Conservation (phyloP, 2,113 vertebrate genomes). For the Cyrtonyx montezumae region DNA sequence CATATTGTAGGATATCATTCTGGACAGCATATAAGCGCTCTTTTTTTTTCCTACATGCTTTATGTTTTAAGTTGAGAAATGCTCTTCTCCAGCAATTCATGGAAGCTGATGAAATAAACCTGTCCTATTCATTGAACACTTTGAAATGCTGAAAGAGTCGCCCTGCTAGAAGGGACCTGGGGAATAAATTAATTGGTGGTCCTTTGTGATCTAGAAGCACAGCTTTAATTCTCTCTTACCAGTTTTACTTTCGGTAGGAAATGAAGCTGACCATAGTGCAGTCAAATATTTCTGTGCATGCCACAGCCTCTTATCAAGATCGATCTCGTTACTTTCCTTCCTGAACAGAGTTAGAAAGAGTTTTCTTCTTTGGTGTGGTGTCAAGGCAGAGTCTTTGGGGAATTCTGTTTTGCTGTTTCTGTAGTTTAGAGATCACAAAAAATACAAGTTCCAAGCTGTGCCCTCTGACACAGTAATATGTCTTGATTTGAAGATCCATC, state of each 20-base stretch:
- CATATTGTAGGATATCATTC: not conserved
- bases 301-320: not conserved
- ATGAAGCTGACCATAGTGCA: not conserved
- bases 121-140: not conserved
- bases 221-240: not conserved
- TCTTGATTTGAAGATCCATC: not conserved
- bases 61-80: not conserved
- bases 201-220: not conserved
- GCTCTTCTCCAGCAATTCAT: not conserved
- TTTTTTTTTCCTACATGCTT: not conserved
- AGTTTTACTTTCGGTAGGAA: not conserved
- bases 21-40: not conserved
- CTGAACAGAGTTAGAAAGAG: not conserved
- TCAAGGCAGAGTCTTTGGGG: not conserved
- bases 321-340: not conserved
- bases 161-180: not conserved
- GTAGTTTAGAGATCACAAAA: not conserved
- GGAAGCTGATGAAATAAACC: not conserved
- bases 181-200: not conserved
- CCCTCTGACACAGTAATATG: not conserved
- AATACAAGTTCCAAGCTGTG: not conserved
- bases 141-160: not conserved
- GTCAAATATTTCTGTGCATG: not conserved
- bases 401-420: not conserved
- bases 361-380: not conserved